Percentiles rank a stretch among this genome's conserved stretches.
These are phyloP conservation scores for Periphyllus acericola DNA, from an alignment of 2,888 invertebrate genomes.

Conservation along the genomic window DNA sequence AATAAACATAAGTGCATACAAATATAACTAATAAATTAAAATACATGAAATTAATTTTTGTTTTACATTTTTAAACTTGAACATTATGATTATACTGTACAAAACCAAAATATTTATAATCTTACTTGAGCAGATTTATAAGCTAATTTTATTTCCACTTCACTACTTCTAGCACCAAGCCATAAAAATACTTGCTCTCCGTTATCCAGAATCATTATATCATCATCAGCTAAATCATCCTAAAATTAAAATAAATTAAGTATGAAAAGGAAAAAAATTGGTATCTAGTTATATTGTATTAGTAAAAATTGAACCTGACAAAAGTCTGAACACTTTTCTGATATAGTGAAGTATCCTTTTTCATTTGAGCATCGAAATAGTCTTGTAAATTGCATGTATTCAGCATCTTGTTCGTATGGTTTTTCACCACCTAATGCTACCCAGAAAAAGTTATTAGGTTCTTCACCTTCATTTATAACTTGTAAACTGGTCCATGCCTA, in stretches of 20 bases:
- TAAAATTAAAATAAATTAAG: constrained; percentile 68
- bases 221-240: constrained; percentile 99
- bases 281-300: neutral
- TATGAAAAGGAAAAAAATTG: neutral
- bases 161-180: constrained; percentile 96
- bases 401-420: constrained; percentile 86
- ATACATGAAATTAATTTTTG: neutral
- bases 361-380: constrained; percentile 99
- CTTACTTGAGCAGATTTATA: constrained; percentile 96
- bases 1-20: neutral
- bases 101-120: constrained; percentile 10
- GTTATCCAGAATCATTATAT: constrained; percentile 99
- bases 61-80: neutral
- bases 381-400: constrained; percentile 91
- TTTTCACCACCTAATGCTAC: constrained; percentile 92
- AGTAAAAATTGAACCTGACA: constrained; percentile 77
- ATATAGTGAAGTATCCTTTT: constrained; percentile 98
- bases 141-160: constrained; percentile 98
- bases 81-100: neutral
- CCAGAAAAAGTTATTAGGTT: constrained; percentile 99
- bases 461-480: constrained; percentile 91
- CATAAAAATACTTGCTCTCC: constrained; percentile 98
- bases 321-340: constrained; percentile 98
- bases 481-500: constrained; percentile 72
- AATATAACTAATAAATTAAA: neutral